Percentiles rank a stretch among this genome's conserved stretches.
These are phyloP conservation scores for Melanotaenia trifasciata DNA, from an alignment of 2,797 vertebrate genomes.

Conservation along the genomic window DNA sequence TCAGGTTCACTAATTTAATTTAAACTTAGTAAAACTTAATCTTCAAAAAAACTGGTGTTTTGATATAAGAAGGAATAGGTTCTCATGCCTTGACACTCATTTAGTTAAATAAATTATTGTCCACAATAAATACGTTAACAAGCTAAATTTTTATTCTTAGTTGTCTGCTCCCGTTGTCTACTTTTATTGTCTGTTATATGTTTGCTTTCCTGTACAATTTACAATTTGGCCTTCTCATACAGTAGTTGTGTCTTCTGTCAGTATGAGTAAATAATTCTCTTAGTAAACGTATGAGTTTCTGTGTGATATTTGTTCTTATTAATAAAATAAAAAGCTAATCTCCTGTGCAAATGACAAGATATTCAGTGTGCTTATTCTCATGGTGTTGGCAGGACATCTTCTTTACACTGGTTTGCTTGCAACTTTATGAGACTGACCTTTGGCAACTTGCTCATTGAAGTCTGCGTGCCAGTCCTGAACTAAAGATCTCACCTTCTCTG, in stretches of 20 bases:
- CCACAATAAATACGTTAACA: background rate
- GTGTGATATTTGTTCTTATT: background rate
- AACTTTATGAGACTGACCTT: slow-evolving; percentile 73
- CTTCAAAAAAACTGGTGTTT: background rate
- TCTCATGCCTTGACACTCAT: too few relatives aligned
- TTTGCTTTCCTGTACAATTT: background rate
- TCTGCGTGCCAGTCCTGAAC: slow-evolving; percentile 57
- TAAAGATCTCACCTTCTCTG: slow-evolving; percentile 73
- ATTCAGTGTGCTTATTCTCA: slow-evolving; percentile 38
- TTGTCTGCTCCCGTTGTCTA: background rate
- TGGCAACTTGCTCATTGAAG: slow-evolving; percentile 63
- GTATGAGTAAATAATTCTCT: background rate
- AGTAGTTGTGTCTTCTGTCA: background rate
- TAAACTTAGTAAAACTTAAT: background rate
- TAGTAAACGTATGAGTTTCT: background rate
- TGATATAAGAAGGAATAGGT: too few relatives aligned
- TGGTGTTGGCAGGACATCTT: slow-evolving; percentile 37
- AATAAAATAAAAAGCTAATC: background rate
- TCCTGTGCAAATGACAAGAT: slow-evolving; percentile 1
- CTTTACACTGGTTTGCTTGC: slow-evolving; percentile 26
- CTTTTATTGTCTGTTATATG: background rate
- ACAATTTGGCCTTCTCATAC: background rate
- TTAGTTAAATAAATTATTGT: too few relatives aligned
- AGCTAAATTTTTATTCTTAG: background rate
- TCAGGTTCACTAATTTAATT: background rate